Conservation (phyloP, 2,113 vertebrate genomes). For the Coryphaenoides rupestris region DNA sequence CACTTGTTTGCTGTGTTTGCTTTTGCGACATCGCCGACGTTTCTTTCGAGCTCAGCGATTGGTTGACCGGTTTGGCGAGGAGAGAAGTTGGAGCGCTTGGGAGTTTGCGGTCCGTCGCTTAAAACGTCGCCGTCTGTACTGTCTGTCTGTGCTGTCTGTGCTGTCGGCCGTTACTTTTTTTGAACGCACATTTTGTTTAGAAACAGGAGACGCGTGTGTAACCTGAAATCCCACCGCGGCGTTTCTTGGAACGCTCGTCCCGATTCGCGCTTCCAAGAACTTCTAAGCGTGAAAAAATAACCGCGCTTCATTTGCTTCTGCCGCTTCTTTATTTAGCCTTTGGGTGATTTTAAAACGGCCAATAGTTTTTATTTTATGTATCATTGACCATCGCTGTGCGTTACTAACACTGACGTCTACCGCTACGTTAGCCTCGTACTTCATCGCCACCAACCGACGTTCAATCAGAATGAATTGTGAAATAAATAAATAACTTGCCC, state of each 20-base stretch:
- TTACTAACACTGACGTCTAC: slow-evolving; percentile 20
- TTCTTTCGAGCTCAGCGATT: background rate
- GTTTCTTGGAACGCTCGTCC: background rate
- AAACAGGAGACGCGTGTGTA: background rate
- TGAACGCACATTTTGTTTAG: too few species aligned
- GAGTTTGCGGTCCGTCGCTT: too few species aligned
- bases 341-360: slow-evolving; percentile 5
- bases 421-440: background rate
- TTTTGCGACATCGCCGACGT: too few species aligned
- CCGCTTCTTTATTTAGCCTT: slow-evolving; percentile 3
- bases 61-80: background rate
- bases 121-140: too few species aligned
- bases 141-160: too few species aligned
- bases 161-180: too few species aligned
- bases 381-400: slow-evolving; percentile 3
- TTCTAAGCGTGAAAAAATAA: background rate
- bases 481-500: slow-evolving; percentile 77
- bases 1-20: background rate
- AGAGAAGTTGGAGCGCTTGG: too few species aligned
- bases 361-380: slow-evolving; percentile 2
- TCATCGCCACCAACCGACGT: slow-evolving; percentile 17
- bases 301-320: background rate
- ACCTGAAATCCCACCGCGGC: background rate
- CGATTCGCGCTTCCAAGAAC: background rate
- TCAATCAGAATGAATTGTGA: slow-evolving; percentile 51